These are phyloP conservation scores for Orthosia cruda DNA, from an alignment of 2,888 invertebrate species.

Conservation along the genomic window DNA sequence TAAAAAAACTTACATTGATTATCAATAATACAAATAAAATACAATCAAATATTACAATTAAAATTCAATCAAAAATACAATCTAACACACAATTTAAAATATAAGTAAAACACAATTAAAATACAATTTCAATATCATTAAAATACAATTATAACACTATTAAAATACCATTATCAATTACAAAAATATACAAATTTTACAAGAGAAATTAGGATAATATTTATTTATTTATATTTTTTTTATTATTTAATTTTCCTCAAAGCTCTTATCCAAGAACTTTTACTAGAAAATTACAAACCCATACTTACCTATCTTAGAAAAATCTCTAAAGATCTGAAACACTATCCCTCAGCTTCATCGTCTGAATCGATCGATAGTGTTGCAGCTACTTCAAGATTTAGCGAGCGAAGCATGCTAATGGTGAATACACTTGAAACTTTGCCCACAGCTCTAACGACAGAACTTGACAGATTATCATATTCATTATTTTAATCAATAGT, in stretches of 20 bases:
- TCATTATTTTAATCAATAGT: slow-evolving; percentile 28
- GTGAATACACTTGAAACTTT: slow-evolving; percentile 42
- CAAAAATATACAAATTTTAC: not conserved
- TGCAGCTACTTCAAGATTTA: slow-evolving; percentile 29
- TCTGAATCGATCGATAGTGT: slow-evolving; percentile 27
- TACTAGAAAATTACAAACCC: not conserved
- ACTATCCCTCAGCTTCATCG: not conserved
- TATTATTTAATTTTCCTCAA: not conserved
- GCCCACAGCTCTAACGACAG: slow-evolving; percentile 13
- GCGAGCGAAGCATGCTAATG: slow-evolving; percentile 44
- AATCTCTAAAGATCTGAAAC: slow-evolving; percentile 10
- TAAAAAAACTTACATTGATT: too few relatives aligned
- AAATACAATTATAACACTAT: too few relatives aligned
- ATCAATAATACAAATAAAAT: too few relatives aligned
- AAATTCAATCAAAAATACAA: too few relatives aligned
- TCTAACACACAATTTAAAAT: too few relatives aligned
- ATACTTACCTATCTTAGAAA: not conserved
- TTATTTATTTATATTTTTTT: too few relatives aligned
- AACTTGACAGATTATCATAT: slow-evolving; percentile 36
- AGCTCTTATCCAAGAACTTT: not conserved
- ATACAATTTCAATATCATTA: too few relatives aligned
- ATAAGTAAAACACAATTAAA: too few relatives aligned
- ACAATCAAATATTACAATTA: too few relatives aligned
- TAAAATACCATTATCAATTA: too few relatives aligned
- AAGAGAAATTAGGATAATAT: not conserved